Base-by-base conservation (phyloP, 2,888 invertebrate species). In the Iphiclides podalirius region DNA sequence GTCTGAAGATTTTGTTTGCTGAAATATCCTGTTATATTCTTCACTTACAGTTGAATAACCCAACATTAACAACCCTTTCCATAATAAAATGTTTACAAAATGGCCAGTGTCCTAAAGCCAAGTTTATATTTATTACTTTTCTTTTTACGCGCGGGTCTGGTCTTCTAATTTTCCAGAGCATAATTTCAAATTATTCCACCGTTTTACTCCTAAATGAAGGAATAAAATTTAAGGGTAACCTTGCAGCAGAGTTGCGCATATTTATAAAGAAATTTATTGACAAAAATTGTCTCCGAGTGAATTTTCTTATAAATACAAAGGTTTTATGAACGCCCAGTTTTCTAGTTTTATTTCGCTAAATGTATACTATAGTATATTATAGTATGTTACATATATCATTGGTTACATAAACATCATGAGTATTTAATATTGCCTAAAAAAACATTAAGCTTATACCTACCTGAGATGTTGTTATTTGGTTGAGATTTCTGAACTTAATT, bases 101-200 rank as follows among this genome's bases (percentile, higher is more conserved):
- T 35, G 34, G 34, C 47, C 47, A 47, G 12, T 15, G 35, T 34
- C 34, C 40, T 15, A 15, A 35, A 40, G 23, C 33, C 39, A 26
- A 46, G 35, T 47, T 26, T 33, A 31, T 26, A 9, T 40, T 40
- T 14, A 26, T 11, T 34, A n/a, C 31, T 20, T 37, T 48, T 48
- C 15, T 14, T 48, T 48, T 37, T 12, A 37, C 41, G 42, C 42
- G 14, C 31, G 37, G 28, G 12, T n/a, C n/a, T n/a, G n/a, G 28
- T 31, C 42, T 33, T 42, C 42, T 42, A 48, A 48, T 37, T 48
- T 48, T 48, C 48, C 41, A 42, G 28, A 26, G 17, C 13, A 40
- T 47, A 41, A 47, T 41, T 47, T 35, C 35, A 47, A 41, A 47
- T 41, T 17, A 35, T 47, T 26, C 36, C 36, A 38, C 46, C 38